Percentiles rank a stretch among this genome's conserved stretches.
phyloP scores from a whole-genome alignment of 2,888 invertebrate genomes.

The Boloria selene region DNA sequence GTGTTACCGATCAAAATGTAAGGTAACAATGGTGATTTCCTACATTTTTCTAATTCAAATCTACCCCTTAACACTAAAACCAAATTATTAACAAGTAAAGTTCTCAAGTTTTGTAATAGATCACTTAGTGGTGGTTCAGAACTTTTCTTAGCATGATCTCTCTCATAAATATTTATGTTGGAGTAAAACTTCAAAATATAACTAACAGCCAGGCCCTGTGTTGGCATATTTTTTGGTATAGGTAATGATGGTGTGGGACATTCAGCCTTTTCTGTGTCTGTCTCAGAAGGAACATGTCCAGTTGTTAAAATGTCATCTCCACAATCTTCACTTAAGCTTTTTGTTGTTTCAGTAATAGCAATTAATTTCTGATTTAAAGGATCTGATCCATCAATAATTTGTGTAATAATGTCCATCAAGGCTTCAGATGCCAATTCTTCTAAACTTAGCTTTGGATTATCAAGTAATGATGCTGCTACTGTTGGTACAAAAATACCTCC shows the following conservation, averaged over 20 bases:
- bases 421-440: slow-evolving; percentile 84
- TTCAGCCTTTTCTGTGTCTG: slow-evolving; percentile 65
- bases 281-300: slow-evolving; percentile 61
- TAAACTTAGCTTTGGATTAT: slow-evolving; percentile 74
- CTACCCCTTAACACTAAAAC: slow-evolving; percentile 82
- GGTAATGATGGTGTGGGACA: slow-evolving; percentile 75
- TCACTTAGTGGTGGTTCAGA: slow-evolving; percentile 88
- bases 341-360: slow-evolving; percentile 68
- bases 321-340: slow-evolving; percentile 73
- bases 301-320: slow-evolving; percentile 65
- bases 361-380: slow-evolving; percentile 80
- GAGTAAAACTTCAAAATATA: slow-evolving; percentile 83
- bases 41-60: slow-evolving; percentile 77
- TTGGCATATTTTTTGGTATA: slow-evolving; percentile 65
- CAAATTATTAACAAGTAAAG: slow-evolving; percentile 81
- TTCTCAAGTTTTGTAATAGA: slow-evolving; percentile 82
- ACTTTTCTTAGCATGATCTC: slow-evolving; percentile 89
- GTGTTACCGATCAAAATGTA: slow-evolving; percentile 87
- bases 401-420: slow-evolving; percentile 85
- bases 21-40: slow-evolving; percentile 85
- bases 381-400: slow-evolving; percentile 81
- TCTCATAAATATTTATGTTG: slow-evolving; percentile 87
- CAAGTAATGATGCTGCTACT: slow-evolving; percentile 79
- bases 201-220: slow-evolving; percentile 73
- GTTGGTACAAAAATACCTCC: slow-evolving; percentile 82